A percentile compares a stretch with the other conserved stretches of the same genome.
phyloP scores from a whole-genome alignment of 1,140 invertebrate species.

The Zaprionus taronus region DNA sequence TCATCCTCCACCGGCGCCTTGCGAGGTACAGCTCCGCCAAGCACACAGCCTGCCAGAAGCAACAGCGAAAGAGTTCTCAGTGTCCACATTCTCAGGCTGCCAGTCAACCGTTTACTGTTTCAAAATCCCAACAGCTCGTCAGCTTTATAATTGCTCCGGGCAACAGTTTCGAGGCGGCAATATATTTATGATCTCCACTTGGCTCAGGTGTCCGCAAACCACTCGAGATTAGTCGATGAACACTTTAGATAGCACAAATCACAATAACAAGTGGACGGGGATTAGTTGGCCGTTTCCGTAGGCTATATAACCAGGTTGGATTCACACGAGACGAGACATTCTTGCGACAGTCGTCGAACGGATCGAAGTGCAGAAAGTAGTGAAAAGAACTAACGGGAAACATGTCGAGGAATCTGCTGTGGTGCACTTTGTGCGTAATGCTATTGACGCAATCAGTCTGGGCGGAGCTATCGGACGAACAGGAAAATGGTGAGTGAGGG shows the following conservation, averaged over 20 bases:
- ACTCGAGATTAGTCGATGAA: slow-evolving; percentile 60
- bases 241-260: slow-evolving; percentile 66
- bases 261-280: slow-evolving; percentile 54
- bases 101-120: slow-evolving; percentile 57
- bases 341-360: slow-evolving; percentile 27
- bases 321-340: slow-evolving; percentile 42
- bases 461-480: slow-evolving; percentile 42
- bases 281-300: slow-evolving; percentile 10
- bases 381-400: slow-evolving; percentile 5
- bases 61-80: slow-evolving; percentile 32
- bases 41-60: slow-evolving; percentile 25
- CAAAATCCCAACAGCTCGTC: background rate
- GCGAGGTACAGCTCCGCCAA: slow-evolving; percentile 56
- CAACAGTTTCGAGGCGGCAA: slow-evolving; percentile 38
- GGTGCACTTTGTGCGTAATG: slow-evolving; percentile 31
- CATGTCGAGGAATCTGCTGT: slow-evolving; percentile 32
- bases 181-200: slow-evolving; percentile 49
- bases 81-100: slow-evolving; percentile 49
- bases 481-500: slow-evolving; percentile 52
- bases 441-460: slow-evolving; percentile 3
- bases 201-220: slow-evolving; percentile 47
- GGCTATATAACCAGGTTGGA: slow-evolving; percentile 64
- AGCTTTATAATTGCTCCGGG: slow-evolving; percentile 53
- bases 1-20: slow-evolving; percentile 27
- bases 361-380: slow-evolving; percentile 5